Conservation (phyloP, 2,797 vertebrate species). For the Synaphobranchus kaupii region DNA sequence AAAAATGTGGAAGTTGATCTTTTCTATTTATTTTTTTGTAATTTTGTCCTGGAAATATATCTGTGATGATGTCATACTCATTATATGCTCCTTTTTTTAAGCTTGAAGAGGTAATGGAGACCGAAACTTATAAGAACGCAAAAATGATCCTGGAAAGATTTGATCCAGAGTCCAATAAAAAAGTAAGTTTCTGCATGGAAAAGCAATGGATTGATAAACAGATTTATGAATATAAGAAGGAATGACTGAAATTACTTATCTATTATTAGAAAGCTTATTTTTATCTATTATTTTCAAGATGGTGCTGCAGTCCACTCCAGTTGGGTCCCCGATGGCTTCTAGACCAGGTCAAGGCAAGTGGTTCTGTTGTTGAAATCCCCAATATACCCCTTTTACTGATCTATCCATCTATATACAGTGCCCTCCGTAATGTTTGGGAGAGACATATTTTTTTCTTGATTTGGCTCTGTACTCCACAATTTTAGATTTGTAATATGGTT, state of each 20-base stretch:
- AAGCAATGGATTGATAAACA: background rate
- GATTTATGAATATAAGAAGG: slow-evolving; percentile 5
- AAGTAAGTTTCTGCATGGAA: slow-evolving; percentile 66
- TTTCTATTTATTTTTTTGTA: background rate
- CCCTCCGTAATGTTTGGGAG: too few species aligned
- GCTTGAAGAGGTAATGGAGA: slow-evolving; percentile 99
- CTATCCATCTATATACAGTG: too few species aligned
- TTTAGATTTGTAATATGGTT: too few species aligned
- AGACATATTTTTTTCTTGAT: too few species aligned
- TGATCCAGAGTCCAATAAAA: slow-evolving; percentile 90
- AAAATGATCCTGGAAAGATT: slow-evolving; percentile 98
- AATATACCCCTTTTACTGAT: background rate
- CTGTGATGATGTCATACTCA: background rate
- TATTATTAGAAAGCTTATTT: too few species aligned
- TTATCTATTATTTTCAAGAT: slow-evolving; percentile 63
- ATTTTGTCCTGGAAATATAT: background rate
- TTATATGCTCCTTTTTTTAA: slow-evolving; percentile 52
- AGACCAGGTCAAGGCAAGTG: slow-evolving; percentile 93
- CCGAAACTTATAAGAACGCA: slow-evolving; percentile 96
- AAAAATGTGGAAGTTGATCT: background rate
- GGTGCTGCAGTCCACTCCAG: slow-evolving; percentile 81
- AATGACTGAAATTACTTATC: background rate
- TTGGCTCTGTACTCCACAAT: too few species aligned
- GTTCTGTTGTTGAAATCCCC: background rate
- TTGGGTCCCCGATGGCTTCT: slow-evolving; percentile 78